Percentiles rank a stretch among this genome's conserved stretches.
Evolutionary conservation across 2,888 invertebrate genomes (phyloP).

Genomic region (Hipparchia semele): DNA sequence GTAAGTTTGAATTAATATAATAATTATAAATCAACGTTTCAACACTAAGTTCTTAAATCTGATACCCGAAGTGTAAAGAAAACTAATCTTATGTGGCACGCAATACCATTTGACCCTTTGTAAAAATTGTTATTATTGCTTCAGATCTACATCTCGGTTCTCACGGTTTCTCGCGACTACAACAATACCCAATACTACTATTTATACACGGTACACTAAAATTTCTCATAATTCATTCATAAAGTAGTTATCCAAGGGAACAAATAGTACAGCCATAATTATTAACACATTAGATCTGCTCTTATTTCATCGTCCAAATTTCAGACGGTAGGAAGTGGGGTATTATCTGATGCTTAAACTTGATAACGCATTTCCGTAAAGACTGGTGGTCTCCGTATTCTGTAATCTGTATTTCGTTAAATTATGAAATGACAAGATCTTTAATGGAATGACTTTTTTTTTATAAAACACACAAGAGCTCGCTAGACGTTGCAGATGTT

Average conservation of each 20-base stretch:
- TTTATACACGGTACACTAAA: conserved; percentile 45
- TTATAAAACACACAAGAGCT: too few relatives aligned
- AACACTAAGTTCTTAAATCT: conserved; percentile 1
- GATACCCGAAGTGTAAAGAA: conserved; percentile 23
- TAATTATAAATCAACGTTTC: not conserved
- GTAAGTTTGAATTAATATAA: not conserved
- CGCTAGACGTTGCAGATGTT: too few relatives aligned
- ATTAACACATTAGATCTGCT: conserved; percentile 62
- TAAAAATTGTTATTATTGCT: conserved; percentile 20
- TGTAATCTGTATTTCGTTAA: conserved; percentile 6
- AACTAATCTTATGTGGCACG: conserved; percentile 23
- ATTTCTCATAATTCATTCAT: conserved; percentile 65
- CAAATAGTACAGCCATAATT: conserved; percentile 53
- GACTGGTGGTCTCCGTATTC: conserved; percentile 55
- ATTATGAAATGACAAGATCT: conserved; percentile 6
- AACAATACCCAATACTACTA: conserved; percentile 38
- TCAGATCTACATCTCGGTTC: conserved; percentile 34
- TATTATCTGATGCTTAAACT: conserved; percentile 51
- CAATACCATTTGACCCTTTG: conserved; percentile 22
- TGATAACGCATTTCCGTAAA: conserved; percentile 64
- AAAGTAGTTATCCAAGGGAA: conserved; percentile 51
- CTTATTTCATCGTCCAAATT: conserved; percentile 44
- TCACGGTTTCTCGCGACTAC: conserved; percentile 42
- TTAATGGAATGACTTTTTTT: not conserved
- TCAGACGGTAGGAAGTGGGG: conserved; percentile 49